Percentiles rank a stretch among this genome's conserved stretches.
Conservation (phyloP, 2,113 vertebrate genomes). For the Dasyornis broadbenti region DNA sequence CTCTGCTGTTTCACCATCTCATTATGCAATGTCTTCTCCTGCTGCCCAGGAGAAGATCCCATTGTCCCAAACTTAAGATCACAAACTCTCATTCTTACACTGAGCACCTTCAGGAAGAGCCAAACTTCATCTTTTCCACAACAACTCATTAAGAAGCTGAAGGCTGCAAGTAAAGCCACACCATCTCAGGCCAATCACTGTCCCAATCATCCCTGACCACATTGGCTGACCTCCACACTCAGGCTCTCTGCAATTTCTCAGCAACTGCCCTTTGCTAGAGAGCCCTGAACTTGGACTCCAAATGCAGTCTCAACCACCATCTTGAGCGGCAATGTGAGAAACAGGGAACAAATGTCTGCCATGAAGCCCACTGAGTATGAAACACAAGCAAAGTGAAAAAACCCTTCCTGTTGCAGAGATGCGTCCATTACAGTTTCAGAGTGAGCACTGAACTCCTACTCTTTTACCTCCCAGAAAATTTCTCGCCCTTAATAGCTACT, state of each 20-base stretch:
- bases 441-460: background rate
- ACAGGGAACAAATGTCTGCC: background rate
- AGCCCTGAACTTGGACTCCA: background rate
- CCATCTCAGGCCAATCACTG: background rate
- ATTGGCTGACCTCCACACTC: background rate
- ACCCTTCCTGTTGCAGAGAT: background rate
- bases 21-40: background rate
- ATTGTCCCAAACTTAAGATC: background rate
- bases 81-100: background rate
- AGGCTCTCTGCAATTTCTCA: background rate
- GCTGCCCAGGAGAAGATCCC: background rate
- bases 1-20: background rate
- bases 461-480: background rate
- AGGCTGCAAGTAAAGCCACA: background rate
- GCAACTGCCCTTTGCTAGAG: no score
- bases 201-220: background rate
- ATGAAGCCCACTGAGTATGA: fast-evolving
- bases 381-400: background rate
- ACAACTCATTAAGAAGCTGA: background rate
- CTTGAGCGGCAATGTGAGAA: fast-evolving
- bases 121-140: background rate
- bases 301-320: background rate
- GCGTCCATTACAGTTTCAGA: background rate
- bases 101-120: background rate
- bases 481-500: background rate